These are phyloP conservation scores for Leucopsar rothschildi DNA, from an alignment of 2,113 vertebrate species.

Conservation along the genomic window DNA sequence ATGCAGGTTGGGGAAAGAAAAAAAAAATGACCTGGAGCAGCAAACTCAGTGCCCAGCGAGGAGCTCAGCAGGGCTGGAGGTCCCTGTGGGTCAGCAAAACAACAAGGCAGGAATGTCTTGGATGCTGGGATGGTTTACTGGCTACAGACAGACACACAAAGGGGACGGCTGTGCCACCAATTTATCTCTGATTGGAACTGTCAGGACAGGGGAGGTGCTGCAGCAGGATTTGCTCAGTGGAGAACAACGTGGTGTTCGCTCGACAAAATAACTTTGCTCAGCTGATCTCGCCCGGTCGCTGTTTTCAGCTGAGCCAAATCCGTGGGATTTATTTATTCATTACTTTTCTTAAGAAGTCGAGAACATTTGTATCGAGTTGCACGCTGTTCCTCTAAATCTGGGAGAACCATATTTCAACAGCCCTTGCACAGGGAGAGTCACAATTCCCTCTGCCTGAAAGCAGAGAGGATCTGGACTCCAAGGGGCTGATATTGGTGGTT, in stretches of 20 bases:
- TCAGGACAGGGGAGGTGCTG: background rate
- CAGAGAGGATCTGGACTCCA: background rate
- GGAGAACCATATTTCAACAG: background rate
- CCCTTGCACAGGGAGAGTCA: background rate
- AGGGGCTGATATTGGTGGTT: rapidly evolving
- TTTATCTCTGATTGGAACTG: background rate
- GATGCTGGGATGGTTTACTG: background rate
- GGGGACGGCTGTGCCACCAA: background rate
- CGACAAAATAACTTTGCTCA: background rate
- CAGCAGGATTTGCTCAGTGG: background rate
- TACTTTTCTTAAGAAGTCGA: constrained; percentile 17
- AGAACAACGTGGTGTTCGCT: background rate
- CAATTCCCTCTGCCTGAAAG: background rate
- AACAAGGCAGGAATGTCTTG: background rate
- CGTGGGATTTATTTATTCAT: constrained; percentile 29
- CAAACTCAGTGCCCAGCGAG: background rate
- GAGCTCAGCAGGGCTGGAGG: background rate
- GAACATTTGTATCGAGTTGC: constrained; percentile 35
- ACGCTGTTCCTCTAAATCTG: background rate
- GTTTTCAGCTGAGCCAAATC: background rate
- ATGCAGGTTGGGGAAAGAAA: background rate
- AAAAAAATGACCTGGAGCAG: background rate
- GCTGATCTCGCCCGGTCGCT: background rate
- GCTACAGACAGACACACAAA: constrained; percentile 18
- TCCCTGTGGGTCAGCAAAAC: background rate